Evolutionary conservation across 2,113 vertebrate species (phyloP).

Genomic region (Pomatorhinus ruficollis): DNA sequence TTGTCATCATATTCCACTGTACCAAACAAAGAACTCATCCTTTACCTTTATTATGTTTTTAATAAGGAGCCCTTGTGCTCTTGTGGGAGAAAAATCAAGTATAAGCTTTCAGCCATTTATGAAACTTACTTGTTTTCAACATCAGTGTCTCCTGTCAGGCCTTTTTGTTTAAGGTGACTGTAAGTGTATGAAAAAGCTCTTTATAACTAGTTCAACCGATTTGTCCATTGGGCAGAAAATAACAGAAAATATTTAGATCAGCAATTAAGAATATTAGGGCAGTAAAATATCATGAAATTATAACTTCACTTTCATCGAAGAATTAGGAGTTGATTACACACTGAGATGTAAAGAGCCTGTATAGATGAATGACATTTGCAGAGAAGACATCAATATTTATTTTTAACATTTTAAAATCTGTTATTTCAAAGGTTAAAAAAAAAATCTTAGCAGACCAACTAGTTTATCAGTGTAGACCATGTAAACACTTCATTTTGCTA

Average conservation of each 20-base stretch:
- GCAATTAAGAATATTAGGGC: background rate
- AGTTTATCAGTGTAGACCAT: background rate
- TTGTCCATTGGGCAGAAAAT: background rate
- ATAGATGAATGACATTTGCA: background rate
- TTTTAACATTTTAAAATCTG: background rate
- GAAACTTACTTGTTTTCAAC: slow-evolving; percentile 26
- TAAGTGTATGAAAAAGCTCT: slow-evolving; percentile 10
- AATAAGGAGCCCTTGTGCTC: background rate
- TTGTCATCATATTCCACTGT: background rate
- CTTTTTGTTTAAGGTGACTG: slow-evolving; percentile 14
- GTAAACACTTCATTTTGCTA: background rate
- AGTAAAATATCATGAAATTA: background rate
- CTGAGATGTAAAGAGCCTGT: background rate
- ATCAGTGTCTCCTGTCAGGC: background rate
- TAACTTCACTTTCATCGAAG: background rate
- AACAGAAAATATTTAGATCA: background rate
- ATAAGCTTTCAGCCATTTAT: slow-evolving; percentile 17
- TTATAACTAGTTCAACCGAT: background rate
- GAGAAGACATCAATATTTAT: background rate
- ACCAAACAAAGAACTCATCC: background rate
- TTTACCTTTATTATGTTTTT: slow-evolving; percentile 1
- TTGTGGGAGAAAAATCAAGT: background rate
- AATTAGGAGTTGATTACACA: background rate
- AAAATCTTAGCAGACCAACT: background rate
- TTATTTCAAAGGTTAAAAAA: background rate